phyloP scores from a whole-genome alignment of 1,140 invertebrate genomes.

The Heliothis subflexa region DNA sequence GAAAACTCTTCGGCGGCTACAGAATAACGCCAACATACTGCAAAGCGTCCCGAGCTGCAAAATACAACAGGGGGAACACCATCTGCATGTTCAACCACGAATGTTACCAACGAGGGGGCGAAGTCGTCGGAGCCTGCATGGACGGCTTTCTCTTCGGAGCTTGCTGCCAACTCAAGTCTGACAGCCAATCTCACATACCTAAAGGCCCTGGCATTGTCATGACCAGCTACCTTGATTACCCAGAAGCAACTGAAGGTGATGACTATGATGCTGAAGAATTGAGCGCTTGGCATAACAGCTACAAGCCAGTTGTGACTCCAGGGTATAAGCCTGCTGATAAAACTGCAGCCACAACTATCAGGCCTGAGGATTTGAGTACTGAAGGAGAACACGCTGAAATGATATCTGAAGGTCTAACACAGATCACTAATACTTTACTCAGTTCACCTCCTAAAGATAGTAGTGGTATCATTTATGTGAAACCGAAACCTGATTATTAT shows the following conservation, averaged over 20 bases:
- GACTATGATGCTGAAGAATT: constrained; percentile 79
- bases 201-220: constrained; percentile 82
- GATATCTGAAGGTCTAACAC: constrained; percentile 81
- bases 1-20: constrained; percentile 94
- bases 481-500: constrained; percentile 78
- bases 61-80: constrained; percentile 89
- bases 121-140: constrained; percentile 95
- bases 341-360: constrained; percentile 68
- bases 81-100: constrained; percentile 98
- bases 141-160: constrained; percentile 96
- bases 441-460: constrained; percentile 78
- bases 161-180: constrained; percentile 90
- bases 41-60: constrained; percentile 86
- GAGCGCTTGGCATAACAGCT: constrained; percentile 79
- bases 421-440: constrained; percentile 85
- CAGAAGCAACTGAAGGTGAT: constrained; percentile 70
- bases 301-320: constrained; percentile 80
- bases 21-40: constrained; percentile 93
- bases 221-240: constrained; percentile 80
- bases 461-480: constrained; percentile 71
- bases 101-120: constrained; percentile 92
- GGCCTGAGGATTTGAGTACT: constrained; percentile 71
- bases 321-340: constrained; percentile 73
- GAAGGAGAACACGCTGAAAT: constrained; percentile 72
- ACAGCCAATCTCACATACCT: constrained; percentile 80